phyloP scores from a whole-genome alignment of 2,113 vertebrate species.

The Fregata magnificens region DNA sequence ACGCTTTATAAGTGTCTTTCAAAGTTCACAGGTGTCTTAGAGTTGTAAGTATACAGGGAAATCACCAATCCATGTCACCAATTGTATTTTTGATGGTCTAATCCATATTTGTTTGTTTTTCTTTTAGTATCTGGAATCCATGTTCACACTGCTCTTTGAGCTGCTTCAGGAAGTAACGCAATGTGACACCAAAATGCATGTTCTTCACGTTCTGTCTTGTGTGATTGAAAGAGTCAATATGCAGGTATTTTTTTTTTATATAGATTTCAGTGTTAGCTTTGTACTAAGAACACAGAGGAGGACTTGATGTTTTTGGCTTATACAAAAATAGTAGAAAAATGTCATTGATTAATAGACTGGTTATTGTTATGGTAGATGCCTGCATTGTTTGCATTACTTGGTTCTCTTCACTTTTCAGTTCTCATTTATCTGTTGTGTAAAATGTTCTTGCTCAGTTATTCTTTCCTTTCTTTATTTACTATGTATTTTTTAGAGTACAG shows the following conservation, averaged over 20 bases:
- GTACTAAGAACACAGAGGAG: neutral
- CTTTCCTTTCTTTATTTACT: neutral
- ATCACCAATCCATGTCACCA: neutral
- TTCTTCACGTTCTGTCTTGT: conserved; percentile 95
- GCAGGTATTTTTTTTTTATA: conserved; percentile 81
- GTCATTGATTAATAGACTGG: neutral
- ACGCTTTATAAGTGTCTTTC: neutral
- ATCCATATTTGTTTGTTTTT: neutral
- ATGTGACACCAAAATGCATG: conserved; percentile 99
- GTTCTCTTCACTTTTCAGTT: neutral
- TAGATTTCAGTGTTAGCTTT: neutral
- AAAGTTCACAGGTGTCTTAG: neutral
- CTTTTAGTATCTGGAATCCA: conserved; percentile 91
- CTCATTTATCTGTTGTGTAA: neutral
- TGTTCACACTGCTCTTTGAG: conserved; percentile 94
- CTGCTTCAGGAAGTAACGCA: conserved; percentile 94
- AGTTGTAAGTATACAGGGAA: neutral
- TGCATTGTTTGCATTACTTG: neutral
- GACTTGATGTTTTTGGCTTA: neutral
- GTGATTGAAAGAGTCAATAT: conserved; percentile 94
- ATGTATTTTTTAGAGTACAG: neutral
- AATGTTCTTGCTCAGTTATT: neutral
- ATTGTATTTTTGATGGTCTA: neutral
- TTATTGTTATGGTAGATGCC: neutral
- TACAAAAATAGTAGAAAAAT: neutral